phyloP scores from a whole-genome alignment of 1,140 invertebrate genomes.

The Maniola jurtina region DNA sequence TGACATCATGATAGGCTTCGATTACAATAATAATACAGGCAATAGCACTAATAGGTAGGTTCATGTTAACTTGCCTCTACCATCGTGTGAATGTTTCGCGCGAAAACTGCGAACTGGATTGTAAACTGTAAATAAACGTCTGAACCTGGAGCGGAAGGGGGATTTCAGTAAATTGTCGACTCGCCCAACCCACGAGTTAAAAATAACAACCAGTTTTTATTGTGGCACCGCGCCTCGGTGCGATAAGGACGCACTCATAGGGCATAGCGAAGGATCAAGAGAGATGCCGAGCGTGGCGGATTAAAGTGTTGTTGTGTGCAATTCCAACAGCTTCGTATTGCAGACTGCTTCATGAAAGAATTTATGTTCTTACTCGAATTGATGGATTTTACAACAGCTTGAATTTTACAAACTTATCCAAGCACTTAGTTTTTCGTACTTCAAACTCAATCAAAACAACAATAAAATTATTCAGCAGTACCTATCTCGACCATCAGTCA shows the following conservation, averaged over 20 bases:
- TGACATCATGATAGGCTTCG: too few relatives aligned
- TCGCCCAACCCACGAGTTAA: constrained; percentile 77
- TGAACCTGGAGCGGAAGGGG: constrained; percentile 66
- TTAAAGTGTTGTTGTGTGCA: constrained; percentile 66
- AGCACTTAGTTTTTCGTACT: too few relatives aligned
- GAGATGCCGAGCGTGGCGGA: constrained; percentile 64
- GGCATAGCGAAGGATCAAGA: constrained; percentile 48
- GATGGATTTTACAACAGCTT: not conserved
- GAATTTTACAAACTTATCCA: too few relatives aligned
- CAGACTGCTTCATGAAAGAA: constrained; percentile 55
- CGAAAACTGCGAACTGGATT: constrained; percentile 1
- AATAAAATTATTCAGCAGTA: too few relatives aligned
- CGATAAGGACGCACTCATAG: constrained; percentile 64
- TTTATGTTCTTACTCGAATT: constrained; percentile 34
- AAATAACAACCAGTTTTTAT: constrained; percentile 79
- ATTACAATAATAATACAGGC: too few relatives aligned
- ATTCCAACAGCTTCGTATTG: constrained; percentile 65
- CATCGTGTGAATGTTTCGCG: too few relatives aligned
- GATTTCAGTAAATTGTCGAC: constrained; percentile 61
- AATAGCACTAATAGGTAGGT: too few relatives aligned
- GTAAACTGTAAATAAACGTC: constrained; percentile 32
- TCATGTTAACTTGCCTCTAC: too few relatives aligned
- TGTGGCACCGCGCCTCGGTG: constrained; percentile 63
- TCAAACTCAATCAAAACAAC: too few relatives aligned
- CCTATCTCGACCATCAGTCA: too few relatives aligned